phyloP scores from a whole-genome alignment of 2,797 vertebrate genomes.

The Anabacerthia variegaticeps region DNA sequence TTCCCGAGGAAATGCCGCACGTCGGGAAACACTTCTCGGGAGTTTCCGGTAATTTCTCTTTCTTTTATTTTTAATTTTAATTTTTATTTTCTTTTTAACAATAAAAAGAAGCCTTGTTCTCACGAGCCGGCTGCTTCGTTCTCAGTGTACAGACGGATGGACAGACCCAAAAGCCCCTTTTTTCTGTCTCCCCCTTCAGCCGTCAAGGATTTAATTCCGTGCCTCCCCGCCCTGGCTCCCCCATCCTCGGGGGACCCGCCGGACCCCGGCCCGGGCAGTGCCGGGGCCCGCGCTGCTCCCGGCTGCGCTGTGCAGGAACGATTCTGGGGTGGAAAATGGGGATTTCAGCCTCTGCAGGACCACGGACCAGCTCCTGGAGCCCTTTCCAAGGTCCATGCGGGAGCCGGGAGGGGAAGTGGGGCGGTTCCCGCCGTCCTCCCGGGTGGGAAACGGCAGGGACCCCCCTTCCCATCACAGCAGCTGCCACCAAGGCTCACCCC shows the following conservation, averaged over 20 bases:
- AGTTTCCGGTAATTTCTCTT: not conserved
- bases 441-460: not conserved
- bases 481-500: not conserved
- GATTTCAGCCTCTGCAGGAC: not conserved
- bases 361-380: rapidly evolving
- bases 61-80: rapidly evolving
- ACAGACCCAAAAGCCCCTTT: not conserved
- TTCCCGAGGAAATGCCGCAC: not conserved
- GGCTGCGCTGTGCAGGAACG: not conserved
- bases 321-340: not conserved
- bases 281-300: too few relatives aligned
- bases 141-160: not conserved
- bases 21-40: not conserved
- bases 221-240: rapidly evolving
- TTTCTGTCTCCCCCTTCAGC: not conserved
- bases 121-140: not conserved
- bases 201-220: not conserved
- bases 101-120: slow-evolving; percentile 32
- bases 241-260: not conserved
- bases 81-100: not conserved
- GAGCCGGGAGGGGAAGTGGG: not conserved
- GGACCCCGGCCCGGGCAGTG: not conserved
- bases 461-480: not conserved
- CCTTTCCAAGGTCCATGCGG: rapidly evolving
- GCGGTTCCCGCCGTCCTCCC: rapidly evolving